phyloP scores from a whole-genome alignment of 92 coral and sea anemone species.

The Porites rus region DNA sequence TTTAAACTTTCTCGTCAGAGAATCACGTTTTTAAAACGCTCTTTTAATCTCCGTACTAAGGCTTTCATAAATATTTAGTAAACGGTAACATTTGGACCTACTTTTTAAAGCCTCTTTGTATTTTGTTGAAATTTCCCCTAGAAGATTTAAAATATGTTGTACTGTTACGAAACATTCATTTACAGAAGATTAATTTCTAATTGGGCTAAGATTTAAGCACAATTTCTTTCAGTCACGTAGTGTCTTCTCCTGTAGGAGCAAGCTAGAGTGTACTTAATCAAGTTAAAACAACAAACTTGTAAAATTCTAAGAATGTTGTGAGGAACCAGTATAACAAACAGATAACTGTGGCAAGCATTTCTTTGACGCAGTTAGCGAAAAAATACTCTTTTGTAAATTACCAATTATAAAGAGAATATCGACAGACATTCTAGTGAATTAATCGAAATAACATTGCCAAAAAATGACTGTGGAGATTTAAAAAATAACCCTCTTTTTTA shows the following conservation, averaged over 20 bases:
- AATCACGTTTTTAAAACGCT: slow-evolving; percentile 2
- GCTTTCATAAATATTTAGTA: slow-evolving; percentile 46
- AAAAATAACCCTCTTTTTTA: not conserved
- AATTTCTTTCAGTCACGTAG: not conserved
- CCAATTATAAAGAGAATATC: slow-evolving; percentile 1
- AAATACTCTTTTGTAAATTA: not conserved
- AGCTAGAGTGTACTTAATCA: not conserved
- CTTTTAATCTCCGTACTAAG: slow-evolving; percentile 28
- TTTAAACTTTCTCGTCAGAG: not conserved
- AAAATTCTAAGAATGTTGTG: not conserved
- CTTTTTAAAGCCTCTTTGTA: not conserved
- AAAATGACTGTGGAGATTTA: not conserved
- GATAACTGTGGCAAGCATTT: not conserved
- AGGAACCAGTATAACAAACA: not conserved
- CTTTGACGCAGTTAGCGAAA: not conserved
- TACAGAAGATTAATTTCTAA: not conserved
- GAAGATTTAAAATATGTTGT: too few relatives aligned
- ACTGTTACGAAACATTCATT: not conserved
- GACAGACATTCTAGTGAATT: too few relatives aligned
- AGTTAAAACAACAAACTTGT: slow-evolving; percentile 13
- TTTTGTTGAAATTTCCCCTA: too few relatives aligned
- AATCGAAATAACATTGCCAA: not conserved
- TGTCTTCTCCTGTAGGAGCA: slow-evolving; percentile 2
- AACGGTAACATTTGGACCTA: slow-evolving; percentile 11
- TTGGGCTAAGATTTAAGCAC: not conserved